Base-by-base conservation (phyloP, 2,888 invertebrate genomes). In the Allygus modestus region DNA sequence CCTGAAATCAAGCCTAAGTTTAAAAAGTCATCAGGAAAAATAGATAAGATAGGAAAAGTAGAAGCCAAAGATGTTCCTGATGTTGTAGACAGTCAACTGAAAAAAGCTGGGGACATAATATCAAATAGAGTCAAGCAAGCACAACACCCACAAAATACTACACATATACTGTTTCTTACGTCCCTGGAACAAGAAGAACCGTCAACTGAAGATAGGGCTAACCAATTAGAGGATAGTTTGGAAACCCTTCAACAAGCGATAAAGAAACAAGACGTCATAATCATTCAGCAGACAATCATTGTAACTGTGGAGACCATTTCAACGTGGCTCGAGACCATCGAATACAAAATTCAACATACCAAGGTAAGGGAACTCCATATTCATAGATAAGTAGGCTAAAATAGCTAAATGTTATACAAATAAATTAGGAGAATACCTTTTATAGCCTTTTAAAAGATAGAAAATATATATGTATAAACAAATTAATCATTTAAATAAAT, bases 271-370 rank as follows among this genome's bases (percentile, higher is more conserved):
- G 93, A 95, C 89, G 91, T 92, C 1, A 90, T 91, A 0, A 90
- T 92, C 17, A 81, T 85, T 15, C 84, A 86, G 37, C 85, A 85
- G 17, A 87, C 87, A 58, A 84, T 85, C 20, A 86, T 84, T 28
- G 51, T 82, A 11, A 85, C 85, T 20, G 94, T 97, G 73, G 96
- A 97, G 90, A 95, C 94, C 0, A 95, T 97, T 61, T 96, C 96
- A 0, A 94, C 94, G 17, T 97, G 97, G 96, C 90, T 97, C 65
- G 96, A 97, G 91, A 96, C 95, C 33, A 96, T 97, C 85, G 96
- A 96, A 89, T 96, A 96, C 87, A 93, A 94, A 88, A 95, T 96
- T 43, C 84, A 85, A 69, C 82, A 87, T 61, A 85, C 79, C 73
- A 86, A 87, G 87, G 87, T 87, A 85, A 85, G 81, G 54, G 15